Base-by-base conservation (phyloP, 2,113 vertebrate species). In the Archilochus colubris region DNA sequence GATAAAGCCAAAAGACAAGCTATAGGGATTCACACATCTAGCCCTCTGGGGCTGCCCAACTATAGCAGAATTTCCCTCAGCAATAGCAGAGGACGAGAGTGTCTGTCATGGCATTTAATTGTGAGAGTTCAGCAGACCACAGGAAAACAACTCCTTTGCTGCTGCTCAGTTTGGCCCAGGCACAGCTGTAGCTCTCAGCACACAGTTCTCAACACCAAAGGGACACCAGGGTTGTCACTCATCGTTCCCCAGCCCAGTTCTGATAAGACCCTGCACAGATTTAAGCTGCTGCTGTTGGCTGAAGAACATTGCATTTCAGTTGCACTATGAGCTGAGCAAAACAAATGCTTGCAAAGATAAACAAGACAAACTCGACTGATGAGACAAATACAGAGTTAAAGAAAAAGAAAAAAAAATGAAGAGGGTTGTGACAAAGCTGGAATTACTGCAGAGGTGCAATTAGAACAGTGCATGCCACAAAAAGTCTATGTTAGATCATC, bases 31-130 rank as follows among this genome's bases (percentile, higher is more conserved):
- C 63, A 43, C 30, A n/a, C 31, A 20, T 7, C 36, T n/a, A n/a
- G 2, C 6, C 22, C 38, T 28, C 70, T 16, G 59, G 28, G 62
- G 63, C 43, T 86, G 67, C 74, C 75, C 48, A 31, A 28, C 63
- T 63, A 33, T 59, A 33, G 33, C 36, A 48, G 80, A 6, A 1
- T 30, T 5, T 4, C 38, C 58, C 58, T 40, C 14, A 9, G 64
- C 69, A 51, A 77, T 7, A 51, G 50, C 77, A 63, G 46, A 36
- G 86, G 17, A 31, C 0, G 0, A 44, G 64, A 20, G 57, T 61
- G 22, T 40, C 9, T 46, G 48, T 21, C 31, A 48, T 0, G 0
- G 48, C 1, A 1, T 51, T 63, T 22, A 67, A 36, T 15, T 53
- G 77, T 4, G 53, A 12, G 12, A 57, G 53, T 24, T 30, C 43